phyloP scores from a whole-genome alignment of 2,888 invertebrate species.

The Ellobium chinense region DNA sequence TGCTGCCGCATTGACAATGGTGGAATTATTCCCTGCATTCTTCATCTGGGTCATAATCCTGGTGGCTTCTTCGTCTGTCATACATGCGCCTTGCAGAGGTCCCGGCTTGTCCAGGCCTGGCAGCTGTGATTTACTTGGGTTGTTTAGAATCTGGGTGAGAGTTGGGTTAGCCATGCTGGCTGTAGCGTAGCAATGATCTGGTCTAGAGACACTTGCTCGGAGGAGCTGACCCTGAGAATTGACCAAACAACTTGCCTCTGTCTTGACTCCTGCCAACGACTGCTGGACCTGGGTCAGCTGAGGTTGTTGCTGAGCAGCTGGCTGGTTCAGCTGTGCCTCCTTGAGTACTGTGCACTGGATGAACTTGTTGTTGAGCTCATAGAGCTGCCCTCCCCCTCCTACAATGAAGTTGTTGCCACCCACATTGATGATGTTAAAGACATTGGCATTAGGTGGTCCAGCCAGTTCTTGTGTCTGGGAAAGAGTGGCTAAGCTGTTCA shows the following conservation, averaged over 20 bases:
- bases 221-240: neutral
- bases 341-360: constrained; percentile 33
- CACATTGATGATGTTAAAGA: constrained; percentile 13
- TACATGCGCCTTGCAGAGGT: neutral
- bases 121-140: neutral
- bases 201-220: neutral
- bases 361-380: neutral
- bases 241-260: constrained; percentile 3
- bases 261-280: neutral
- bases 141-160: constrained; percentile 17
- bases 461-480: neutral
- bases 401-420: constrained; percentile 25
- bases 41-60: constrained; percentile 18
- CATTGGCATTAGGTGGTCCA: neutral
- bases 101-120: neutral
- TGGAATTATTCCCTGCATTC: neutral
- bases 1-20: neutral
- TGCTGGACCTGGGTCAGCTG: constrained; percentile 1
- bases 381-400: neutral
- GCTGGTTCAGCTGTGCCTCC: neutral
- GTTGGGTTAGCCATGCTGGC: constrained; percentile 33
- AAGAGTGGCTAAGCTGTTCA: constrained; percentile 9
- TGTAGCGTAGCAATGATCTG: constrained; percentile 49
- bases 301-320: neutral
- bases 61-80: constrained; percentile 10